phyloP scores from a whole-genome alignment of 2,888 invertebrate species.

The Neuroscelio doddi region DNA sequence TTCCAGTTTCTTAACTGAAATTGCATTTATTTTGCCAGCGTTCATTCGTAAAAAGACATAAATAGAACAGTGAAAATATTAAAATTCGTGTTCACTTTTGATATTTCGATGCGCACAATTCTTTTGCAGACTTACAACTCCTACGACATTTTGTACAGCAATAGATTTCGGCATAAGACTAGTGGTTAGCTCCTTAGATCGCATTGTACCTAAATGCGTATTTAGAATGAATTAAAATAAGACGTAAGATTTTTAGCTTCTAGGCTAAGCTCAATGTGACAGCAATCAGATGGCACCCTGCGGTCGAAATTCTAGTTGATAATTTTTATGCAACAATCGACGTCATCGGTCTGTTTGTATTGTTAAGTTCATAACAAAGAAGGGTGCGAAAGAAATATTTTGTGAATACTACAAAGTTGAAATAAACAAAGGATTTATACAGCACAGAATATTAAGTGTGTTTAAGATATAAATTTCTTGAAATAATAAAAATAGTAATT shows the following conservation, averaged over 20 bases:
- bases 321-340: constrained; percentile 26
- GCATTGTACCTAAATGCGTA: constrained; percentile 57
- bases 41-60: constrained; percentile 14
- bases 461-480: no score
- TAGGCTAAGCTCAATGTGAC: constrained; percentile 69
- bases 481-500: no score
- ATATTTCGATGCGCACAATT: constrained; percentile 15
- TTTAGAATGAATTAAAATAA: constrained; percentile 53
- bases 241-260: constrained; percentile 56
- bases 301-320: constrained; percentile 50
- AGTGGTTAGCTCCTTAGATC: constrained; percentile 56
- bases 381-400: neutral
- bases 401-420: neutral
- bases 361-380: constrained; percentile 8
- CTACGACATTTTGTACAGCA: constrained; percentile 1
- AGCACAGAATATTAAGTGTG: no score
- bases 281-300: constrained; percentile 64
- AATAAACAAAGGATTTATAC: no score
- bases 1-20: constrained; percentile 17
- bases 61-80: constrained; percentile 9
- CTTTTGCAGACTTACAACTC: neutral
- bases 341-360: constrained; percentile 15
- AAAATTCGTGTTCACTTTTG: neutral
- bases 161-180: constrained; percentile 14
- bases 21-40: constrained; percentile 5